Evolutionary conservation across 2,113 vertebrate genomes (phyloP).

Genomic region (Tylochromis polylepis): DNA sequence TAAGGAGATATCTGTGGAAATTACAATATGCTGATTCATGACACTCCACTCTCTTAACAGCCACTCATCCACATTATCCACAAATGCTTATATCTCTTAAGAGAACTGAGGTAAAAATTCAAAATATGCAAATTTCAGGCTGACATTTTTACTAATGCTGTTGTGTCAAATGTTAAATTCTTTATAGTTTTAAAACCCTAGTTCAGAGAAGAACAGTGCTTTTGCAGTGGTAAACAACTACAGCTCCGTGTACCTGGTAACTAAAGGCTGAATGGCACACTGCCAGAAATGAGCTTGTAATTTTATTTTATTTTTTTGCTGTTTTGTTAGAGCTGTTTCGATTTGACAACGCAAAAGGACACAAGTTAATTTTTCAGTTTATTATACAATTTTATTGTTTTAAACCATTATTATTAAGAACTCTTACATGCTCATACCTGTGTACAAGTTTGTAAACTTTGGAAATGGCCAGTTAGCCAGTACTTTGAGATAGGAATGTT

Average conservation of each 20-base stretch:
- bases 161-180: neutral
- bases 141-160: neutral
- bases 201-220: neutral
- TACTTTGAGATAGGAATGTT: neutral
- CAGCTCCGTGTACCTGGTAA: neutral
- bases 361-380: neutral
- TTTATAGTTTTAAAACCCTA: neutral
- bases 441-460: neutral
- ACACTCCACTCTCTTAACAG: neutral
- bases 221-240: neutral
- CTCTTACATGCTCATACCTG: neutral
- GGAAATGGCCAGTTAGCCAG: neutral
- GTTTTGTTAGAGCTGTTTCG: neutral
- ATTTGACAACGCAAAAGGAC: neutral
- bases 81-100: neutral
- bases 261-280: neutral
- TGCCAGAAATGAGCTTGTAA: neutral
- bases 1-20: neutral
- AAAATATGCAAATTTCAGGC: neutral
- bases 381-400: neutral
- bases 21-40: neutral
- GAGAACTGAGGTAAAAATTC: neutral
- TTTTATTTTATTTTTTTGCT: neutral
- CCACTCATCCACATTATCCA: neutral
- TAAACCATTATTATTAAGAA: neutral